These are phyloP conservation scores for Limnephilus rhombicus DNA, from an alignment of 2,888 invertebrate species.

Conservation along the genomic window DNA sequence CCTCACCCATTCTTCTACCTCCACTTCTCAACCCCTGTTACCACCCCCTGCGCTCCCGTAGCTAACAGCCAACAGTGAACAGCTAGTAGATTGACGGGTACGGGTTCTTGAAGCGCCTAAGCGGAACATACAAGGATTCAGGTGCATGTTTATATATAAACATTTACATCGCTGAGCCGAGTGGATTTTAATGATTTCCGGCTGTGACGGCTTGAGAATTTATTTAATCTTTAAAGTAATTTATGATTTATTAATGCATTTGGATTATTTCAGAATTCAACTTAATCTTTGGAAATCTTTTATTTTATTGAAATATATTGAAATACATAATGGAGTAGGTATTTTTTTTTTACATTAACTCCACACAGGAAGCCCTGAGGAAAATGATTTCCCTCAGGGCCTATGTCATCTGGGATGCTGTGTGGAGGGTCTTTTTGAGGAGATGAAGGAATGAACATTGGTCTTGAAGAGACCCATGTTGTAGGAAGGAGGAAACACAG, in stretches of 20 bases:
- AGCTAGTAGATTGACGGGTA: not conserved
- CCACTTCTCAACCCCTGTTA: not conserved
- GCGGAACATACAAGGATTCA: not conserved
- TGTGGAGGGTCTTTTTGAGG: too few relatives aligned
- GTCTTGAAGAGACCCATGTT: too few relatives aligned
- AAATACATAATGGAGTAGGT: too few relatives aligned
- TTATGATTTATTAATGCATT: not conserved
- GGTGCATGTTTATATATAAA: not conserved
- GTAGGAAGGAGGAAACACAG: too few relatives aligned
- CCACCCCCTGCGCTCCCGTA: not conserved
- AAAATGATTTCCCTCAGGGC: too few relatives aligned
- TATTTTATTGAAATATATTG: too few relatives aligned
- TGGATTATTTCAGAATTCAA: not conserved
- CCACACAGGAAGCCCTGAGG: too few relatives aligned
- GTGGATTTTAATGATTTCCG: not conserved
- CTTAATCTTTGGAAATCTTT: too few relatives aligned
- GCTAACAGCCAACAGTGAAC: not conserved
- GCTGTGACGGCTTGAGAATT: not conserved
- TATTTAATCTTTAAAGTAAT: not conserved
- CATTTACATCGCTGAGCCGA: not conserved
- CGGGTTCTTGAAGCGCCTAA: not conserved
- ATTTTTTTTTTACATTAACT: too few relatives aligned
- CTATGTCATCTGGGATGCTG: too few relatives aligned
- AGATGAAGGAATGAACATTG: too few relatives aligned
- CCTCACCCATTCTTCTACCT: slow-evolving; percentile 24